Evolutionary conservation across 2,113 vertebrate species (phyloP), one percentile per base, ranked within the genome.

Genomic region (Equus przewalskii): DNA sequence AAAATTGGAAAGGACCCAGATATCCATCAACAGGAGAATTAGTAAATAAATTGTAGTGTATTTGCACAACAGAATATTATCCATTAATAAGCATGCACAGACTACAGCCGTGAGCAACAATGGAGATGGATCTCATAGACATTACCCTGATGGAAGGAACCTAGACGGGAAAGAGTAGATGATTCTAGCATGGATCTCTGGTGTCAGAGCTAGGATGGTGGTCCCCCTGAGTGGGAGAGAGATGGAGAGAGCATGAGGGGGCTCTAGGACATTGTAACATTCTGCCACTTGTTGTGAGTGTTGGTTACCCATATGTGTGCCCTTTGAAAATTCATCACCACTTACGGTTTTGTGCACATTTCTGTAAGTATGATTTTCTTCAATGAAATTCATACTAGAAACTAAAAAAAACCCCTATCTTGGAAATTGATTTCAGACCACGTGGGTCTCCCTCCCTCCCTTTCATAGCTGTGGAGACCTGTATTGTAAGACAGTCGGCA

Each of bases 401-500:
- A 62, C 21, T 10, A 8, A 12, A 44, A 72, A 82, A 21, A 13
- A 51, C 18, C 8, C 1, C 0, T 41, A 1, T 78, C 26, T 80
- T 95, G 46, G 64, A 91, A 73, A 44, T 62, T 1, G 3, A 6
- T 56, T 60, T 36, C 54, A 16, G 78, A 46, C 26, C 84, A 51
- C 15, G 21, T 22, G 33, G 36, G 6, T 3, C 60, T 18, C 6
- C 85, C 54, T 49, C 15, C 14, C 33, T 3, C 8, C 19, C 5
- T 15, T 51, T 26, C 46, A 0, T 2, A 10, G 7, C 76, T 21
- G 21, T 15, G 24, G 82, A 7, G 22, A 33, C 81, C 36, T 33
- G 44, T 1, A 1, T 7, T 22, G 18, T 22, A 7, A 49, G 62
- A 8, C 0, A 13, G 46, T 14, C 6, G 0, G 36, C 1, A 0